Percentiles rank a stretch among this genome's conserved stretches.
Evolutionary conservation across 2,797 vertebrate species (phyloP).

Genomic region (Nyctibius grandis): DNA sequence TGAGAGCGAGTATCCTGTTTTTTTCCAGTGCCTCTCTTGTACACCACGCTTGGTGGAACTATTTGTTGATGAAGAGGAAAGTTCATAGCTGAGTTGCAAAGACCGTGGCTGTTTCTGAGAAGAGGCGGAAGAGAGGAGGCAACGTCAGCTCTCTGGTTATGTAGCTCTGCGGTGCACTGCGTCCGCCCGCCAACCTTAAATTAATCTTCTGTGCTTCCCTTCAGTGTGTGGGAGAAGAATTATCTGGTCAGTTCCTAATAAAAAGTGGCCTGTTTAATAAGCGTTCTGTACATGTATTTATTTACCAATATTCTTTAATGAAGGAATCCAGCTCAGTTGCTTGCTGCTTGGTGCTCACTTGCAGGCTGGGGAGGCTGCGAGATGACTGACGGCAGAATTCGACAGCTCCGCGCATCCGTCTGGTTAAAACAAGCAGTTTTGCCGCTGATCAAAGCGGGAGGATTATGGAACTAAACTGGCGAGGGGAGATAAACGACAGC

Average conservation of each 20-base stretch:
- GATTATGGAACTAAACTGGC: background rate
- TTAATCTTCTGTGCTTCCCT: background rate
- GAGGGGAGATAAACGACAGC: background rate
- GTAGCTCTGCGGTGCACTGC: accelerated
- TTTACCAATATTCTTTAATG: background rate
- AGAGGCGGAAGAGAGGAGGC: background rate
- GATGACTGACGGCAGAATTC: background rate
- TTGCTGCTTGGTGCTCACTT: background rate
- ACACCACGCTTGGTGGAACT: background rate
- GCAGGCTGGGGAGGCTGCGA: background rate
- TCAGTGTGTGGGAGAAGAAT: background rate
- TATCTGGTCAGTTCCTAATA: background rate
- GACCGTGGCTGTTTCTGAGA: background rate
- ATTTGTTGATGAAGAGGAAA: background rate
- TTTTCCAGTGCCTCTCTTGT: background rate
- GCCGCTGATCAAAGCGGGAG: slow-evolving; percentile 33
- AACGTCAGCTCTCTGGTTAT: background rate
- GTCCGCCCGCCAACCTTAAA: background rate
- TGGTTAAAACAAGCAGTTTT: background rate
- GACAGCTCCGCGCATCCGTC: background rate
- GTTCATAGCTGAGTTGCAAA: background rate
- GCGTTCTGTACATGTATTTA: background rate
- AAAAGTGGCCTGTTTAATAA: background rate
- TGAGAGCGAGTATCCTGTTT: background rate
- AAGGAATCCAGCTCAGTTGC: background rate